Conservation (phyloP, 1,140 invertebrate genomes). For the Tetramorium parvispinum region DNA sequence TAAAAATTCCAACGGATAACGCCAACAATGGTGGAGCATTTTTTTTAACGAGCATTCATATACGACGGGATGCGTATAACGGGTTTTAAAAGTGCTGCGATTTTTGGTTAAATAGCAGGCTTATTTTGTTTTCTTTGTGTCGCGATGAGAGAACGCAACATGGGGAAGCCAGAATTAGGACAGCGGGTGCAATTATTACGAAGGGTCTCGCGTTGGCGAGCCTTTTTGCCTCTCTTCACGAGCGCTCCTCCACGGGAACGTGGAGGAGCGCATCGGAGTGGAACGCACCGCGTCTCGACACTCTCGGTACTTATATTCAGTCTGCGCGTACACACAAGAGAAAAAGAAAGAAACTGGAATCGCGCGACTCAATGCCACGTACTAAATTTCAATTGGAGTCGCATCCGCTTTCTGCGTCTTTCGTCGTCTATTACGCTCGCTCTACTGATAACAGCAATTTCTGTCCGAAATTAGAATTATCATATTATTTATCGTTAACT, state of each 20-base stretch:
- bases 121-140: constrained; percentile 56
- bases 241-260: constrained; percentile 47
- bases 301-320: constrained; percentile 61
- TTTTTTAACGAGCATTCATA: background rate
- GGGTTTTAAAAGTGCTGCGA: constrained; percentile 24
- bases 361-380: constrained; percentile 41
- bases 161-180: constrained; percentile 64
- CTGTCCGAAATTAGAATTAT: constrained; percentile 7
- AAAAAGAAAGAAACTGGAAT: constrained; percentile 41
- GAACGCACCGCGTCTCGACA: constrained; percentile 67
- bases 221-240: constrained; percentile 49
- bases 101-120: constrained; percentile 50
- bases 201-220: constrained; percentile 41
- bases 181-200: constrained; percentile 63
- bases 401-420: background rate
- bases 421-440: background rate
- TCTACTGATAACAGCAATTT: constrained; percentile 16
- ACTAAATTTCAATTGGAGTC: constrained; percentile 39
- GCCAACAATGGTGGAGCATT: background rate
- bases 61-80: constrained; percentile 5
- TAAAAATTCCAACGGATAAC: background rate
- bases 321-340: constrained; percentile 28
- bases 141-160: constrained; percentile 42
- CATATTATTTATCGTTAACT: background rate
- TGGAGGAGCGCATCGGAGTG: constrained; percentile 72